Conservation (phyloP, 1,140 invertebrate species). For the Solen grandis region DNA sequence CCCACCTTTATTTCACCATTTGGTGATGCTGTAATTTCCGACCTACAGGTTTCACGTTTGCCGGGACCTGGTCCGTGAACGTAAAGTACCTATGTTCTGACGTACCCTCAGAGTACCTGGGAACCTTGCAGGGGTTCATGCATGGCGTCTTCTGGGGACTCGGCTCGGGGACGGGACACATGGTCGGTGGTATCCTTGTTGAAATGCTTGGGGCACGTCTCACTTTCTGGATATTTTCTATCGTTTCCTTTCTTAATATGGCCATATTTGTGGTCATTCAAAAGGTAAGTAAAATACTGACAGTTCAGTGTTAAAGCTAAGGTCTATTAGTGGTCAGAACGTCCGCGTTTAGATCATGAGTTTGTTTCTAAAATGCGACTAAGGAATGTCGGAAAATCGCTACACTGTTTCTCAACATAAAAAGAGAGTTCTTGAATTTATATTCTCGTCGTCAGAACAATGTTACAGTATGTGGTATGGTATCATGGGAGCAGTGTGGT, state of each 20-base stretch:
- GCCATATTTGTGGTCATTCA: slow-evolving; percentile 50
- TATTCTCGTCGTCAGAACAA: no score
- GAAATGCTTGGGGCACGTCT: slow-evolving; percentile 46
- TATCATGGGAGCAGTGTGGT: no score
- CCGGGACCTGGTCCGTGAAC: slow-evolving; percentile 55
- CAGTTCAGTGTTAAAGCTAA: no score
- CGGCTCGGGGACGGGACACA: slow-evolving; percentile 54
- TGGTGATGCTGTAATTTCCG: no score
- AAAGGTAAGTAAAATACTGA: slow-evolving; percentile 38
- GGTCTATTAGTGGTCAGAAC: no score
- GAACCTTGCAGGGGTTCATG: slow-evolving; percentile 59
- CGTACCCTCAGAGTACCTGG: slow-evolving; percentile 56
- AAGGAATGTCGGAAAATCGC: no score
- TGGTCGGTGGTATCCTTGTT: slow-evolving; percentile 55
- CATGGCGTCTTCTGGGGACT: slow-evolving; percentile 64
- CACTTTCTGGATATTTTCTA: slow-evolving; percentile 62
- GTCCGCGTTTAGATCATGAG: no score
- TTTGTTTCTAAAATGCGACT: no score
- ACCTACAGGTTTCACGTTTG: slow-evolving; percentile 58
- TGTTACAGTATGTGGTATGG: no score
- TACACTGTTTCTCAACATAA: no score
- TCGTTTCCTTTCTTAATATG: slow-evolving; percentile 53
- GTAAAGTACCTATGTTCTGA: slow-evolving; percentile 52
- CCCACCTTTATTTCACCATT: background rate
- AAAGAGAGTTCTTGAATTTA: no score